These are phyloP conservation scores for Tachyglossus aculeatus DNA, from an alignment of 2,797 vertebrate species.

Conservation along the genomic window DNA sequence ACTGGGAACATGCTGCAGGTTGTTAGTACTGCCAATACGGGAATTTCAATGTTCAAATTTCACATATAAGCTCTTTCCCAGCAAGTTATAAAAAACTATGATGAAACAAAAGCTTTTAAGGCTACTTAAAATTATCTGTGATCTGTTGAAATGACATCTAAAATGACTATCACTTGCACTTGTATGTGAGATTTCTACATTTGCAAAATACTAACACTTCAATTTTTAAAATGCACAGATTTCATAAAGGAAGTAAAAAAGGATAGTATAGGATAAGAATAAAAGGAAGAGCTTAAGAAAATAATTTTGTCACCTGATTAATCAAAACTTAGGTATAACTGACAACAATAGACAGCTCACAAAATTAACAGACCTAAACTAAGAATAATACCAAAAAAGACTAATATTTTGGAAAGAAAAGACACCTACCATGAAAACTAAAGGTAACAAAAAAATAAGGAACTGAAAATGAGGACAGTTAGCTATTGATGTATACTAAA, in stretches of 20 bases:
- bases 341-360: too few species aligned
- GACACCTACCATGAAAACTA: too few species aligned
- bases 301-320: too few species aligned
- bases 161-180: background rate
- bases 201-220: background rate
- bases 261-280: too few species aligned
- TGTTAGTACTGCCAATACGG: background rate
- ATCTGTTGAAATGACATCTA: background rate
- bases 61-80: background rate
- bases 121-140: background rate
- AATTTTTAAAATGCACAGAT: background rate
- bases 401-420: too few species aligned
- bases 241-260: background rate
- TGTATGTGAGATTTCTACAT: background rate
- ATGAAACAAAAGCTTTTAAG: background rate
- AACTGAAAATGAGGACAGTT: too few species aligned
- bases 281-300: too few species aligned
- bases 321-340: too few species aligned
- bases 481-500: too few species aligned
- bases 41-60: background rate
- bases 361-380: too few species aligned
- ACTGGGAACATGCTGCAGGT: background rate
- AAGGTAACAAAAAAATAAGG: too few species aligned
- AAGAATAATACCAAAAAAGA: too few species aligned
- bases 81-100: background rate